Conservation (phyloP, 2,888 invertebrate genomes). For the Pseudanteris insignis region DNA sequence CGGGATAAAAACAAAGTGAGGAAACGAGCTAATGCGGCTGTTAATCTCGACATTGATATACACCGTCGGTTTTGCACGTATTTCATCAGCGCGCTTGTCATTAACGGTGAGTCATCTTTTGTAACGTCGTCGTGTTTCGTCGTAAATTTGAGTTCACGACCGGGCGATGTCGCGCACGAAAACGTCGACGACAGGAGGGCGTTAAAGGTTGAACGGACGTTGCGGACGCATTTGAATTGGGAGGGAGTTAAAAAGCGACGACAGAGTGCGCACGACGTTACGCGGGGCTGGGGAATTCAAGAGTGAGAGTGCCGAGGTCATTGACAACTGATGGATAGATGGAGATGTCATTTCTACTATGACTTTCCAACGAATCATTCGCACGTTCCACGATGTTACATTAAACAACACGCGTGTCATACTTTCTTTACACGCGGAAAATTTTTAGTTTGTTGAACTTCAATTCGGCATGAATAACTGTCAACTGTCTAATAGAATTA, state of each 20-base stretch:
- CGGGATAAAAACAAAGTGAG: no score
- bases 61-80: slow-evolving; percentile 15
- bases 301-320: slow-evolving; percentile 47
- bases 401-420: slow-evolving; percentile 18
- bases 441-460: no score
- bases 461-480: no score
- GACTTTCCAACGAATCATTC: slow-evolving; percentile 42
- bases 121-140: slow-evolving; percentile 37
- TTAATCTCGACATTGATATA: slow-evolving; percentile 16
- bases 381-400: slow-evolving; percentile 30
- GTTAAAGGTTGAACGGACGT: slow-evolving; percentile 42
- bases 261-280: not conserved
- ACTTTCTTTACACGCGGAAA: slow-evolving; percentile 20
- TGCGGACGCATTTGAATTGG: slow-evolving; percentile 16
- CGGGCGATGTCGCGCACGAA: slow-evolving; percentile 37
- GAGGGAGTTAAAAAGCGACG: slow-evolving; percentile 4
- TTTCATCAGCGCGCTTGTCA: no score
- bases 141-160: slow-evolving; percentile 42
- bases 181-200: slow-evolving; percentile 12
- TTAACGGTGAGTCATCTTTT: no score
- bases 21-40: slow-evolving; percentile 2
- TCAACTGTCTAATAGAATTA: no score
- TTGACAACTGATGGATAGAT: slow-evolving; percentile 47
- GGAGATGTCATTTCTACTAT: slow-evolving; percentile 41
- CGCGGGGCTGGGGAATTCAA: no score